Evolutionary conservation across 2,797 vertebrate species (phyloP).

Genomic region (Microctenopoma lineatum): DNA sequence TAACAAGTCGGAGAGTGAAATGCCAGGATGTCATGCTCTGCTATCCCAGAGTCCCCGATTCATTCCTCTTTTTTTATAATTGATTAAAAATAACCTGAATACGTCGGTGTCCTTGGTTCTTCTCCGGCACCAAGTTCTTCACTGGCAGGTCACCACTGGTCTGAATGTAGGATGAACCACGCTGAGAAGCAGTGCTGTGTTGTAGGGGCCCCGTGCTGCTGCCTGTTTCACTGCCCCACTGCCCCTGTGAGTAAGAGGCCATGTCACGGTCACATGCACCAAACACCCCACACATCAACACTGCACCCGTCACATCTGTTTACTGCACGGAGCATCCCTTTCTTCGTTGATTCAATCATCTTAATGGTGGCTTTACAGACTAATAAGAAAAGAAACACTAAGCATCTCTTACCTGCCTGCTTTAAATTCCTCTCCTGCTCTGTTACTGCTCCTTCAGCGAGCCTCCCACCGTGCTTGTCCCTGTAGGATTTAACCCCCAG

Average conservation of each 20-base stretch:
- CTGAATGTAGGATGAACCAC: not conserved
- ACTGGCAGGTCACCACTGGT: not conserved
- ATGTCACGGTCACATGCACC: conserved; percentile 60
- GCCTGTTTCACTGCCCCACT: conserved; percentile 83
- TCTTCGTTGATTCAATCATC: conserved; percentile 65
- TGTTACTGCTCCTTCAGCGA: conserved; percentile 1
- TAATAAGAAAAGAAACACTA: conserved; percentile 54
- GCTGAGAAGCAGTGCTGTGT: conserved; percentile 65
- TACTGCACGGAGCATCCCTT: conserved; percentile 30
- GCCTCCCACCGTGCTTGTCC: conserved; percentile 28
- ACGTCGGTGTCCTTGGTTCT: conserved; percentile 20
- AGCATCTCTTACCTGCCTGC: conserved; percentile 49
- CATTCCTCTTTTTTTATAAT: conserved; percentile 31
- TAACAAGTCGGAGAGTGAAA: conserved; percentile 24
- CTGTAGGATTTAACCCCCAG: conserved; percentile 54
- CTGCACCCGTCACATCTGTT: conserved; percentile 9
- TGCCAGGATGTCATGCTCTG: not conserved
- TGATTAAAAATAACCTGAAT: conserved; percentile 37
- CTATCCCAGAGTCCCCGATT: conserved; percentile 14
- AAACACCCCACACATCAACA: conserved; percentile 28
- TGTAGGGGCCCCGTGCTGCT: conserved; percentile 79
- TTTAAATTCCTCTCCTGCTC: conserved; percentile 21
- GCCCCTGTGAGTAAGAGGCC: conserved; percentile 83
- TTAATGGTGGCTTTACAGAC: conserved; percentile 66
- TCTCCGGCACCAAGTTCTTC: conserved; percentile 14